Evolutionary conservation across 2,113 vertebrate species (phyloP).

Genomic region (Engraulis encrasicolus): DNA sequence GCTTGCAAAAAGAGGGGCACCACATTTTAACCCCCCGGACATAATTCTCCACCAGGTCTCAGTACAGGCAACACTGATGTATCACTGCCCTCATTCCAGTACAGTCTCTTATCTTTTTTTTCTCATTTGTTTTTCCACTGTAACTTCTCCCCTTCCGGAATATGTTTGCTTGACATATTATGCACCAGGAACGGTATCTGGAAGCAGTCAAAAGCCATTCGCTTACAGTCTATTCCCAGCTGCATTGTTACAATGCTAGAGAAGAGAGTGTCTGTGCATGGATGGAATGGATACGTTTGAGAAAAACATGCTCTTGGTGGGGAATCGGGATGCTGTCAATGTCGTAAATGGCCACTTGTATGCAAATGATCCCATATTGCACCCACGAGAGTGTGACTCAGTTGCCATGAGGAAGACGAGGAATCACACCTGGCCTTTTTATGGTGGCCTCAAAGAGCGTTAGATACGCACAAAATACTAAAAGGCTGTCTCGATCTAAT

Average conservation of each 20-base stretch:
- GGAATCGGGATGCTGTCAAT: neutral
- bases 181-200: neutral
- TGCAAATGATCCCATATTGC: neutral
- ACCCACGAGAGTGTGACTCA: neutral
- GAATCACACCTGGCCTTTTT: neutral
- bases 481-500: neutral
- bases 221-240: neutral
- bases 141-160: neutral
- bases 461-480: neutral
- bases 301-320: neutral
- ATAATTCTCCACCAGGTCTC: neutral
- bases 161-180: neutral
- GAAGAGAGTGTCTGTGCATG: neutral
- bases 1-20: neutral
- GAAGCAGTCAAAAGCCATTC: neutral
- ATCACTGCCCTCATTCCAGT: neutral
- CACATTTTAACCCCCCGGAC: neutral
- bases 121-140: neutral
- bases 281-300: neutral
- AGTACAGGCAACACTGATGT: neutral
- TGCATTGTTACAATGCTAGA: neutral
- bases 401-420: neutral
- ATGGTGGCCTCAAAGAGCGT: neutral
- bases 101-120: neutral
- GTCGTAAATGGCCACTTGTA: neutral